A percentile compares a stretch with the other conserved stretches of the same genome.
These are phyloP conservation scores for Trogon melanurus DNA, from an alignment of 2,113 vertebrate genomes.

Conservation along the genomic window DNA sequence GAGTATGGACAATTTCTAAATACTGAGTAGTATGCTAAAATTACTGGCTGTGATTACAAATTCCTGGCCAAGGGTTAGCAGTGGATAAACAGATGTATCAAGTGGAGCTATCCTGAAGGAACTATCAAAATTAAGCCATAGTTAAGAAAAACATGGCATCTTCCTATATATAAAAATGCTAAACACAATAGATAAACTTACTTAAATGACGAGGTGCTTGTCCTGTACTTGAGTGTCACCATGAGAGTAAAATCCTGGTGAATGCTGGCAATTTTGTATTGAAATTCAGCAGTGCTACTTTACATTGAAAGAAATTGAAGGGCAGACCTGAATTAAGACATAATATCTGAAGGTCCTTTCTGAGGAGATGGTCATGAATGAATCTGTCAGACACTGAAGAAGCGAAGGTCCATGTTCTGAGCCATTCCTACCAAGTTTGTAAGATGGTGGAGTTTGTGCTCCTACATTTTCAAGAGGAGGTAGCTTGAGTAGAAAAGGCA, in stretches of 20 bases:
- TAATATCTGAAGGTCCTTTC: not conserved
- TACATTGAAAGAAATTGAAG: not conserved
- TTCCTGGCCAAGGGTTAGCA: not conserved
- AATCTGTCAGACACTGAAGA: not conserved
- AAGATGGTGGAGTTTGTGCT: not conserved
- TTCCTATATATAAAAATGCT: not conserved
- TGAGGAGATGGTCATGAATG: not conserved
- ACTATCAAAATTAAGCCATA: not conserved
- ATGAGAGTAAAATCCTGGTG: not conserved
- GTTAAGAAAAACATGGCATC: not conserved
- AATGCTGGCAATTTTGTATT: not conserved
- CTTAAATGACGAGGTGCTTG: not conserved
- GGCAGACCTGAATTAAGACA: not conserved
- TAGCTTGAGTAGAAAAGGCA: not conserved
- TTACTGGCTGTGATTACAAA: not conserved
- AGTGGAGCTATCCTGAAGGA: not conserved
- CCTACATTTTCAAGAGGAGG: not conserved
- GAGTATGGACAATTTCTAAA: not conserved
- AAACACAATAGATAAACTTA: not conserved
- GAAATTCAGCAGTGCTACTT: not conserved
- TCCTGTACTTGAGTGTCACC: not conserved
- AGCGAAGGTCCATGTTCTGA: not conserved
- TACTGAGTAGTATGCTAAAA: not conserved
- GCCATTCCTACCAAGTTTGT: not conserved
- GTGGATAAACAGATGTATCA: not conserved